phyloP scores from a whole-genome alignment of 2,113 vertebrate genomes.

The Zosterops borbonicus region DNA sequence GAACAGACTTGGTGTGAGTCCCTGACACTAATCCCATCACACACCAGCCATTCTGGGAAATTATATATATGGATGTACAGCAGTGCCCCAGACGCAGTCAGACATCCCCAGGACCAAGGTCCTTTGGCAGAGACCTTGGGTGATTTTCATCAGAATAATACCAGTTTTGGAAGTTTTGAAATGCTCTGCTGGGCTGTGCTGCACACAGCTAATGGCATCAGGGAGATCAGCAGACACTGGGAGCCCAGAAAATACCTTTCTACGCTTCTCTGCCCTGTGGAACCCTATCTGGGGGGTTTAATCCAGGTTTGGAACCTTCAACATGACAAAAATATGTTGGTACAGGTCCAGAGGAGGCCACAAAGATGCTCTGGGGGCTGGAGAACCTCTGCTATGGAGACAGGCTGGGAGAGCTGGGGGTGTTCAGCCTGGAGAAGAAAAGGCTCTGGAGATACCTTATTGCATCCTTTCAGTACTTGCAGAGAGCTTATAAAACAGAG shows the following conservation, averaged over 20 bases:
- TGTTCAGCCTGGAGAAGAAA: background rate
- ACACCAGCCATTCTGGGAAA: background rate
- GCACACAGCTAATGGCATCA: background rate
- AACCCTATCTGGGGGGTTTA: background rate
- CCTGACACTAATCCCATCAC: background rate
- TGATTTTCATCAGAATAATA: background rate
- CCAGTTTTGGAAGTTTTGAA: background rate
- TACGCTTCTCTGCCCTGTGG: background rate
- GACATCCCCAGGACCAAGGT: background rate
- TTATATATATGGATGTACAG: accelerated
- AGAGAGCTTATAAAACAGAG: background rate
- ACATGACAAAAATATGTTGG: background rate
- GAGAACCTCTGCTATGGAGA: background rate
- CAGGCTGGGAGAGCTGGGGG: background rate
- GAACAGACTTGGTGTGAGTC: background rate
- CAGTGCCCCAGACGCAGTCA: background rate
- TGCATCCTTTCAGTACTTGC: background rate
- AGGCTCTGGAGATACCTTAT: background rate
- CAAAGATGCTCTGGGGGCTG: background rate
- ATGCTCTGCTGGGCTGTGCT: background rate
- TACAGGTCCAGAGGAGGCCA: background rate
- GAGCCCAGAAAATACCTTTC: background rate
- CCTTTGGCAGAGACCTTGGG: background rate
- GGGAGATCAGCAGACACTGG: background rate
- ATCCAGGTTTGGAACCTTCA: background rate